Percentiles rank a stretch among this genome's conserved stretches.
phyloP scores from a whole-genome alignment of 2,797 vertebrate genomes.

The Pelochelys cantorii region DNA sequence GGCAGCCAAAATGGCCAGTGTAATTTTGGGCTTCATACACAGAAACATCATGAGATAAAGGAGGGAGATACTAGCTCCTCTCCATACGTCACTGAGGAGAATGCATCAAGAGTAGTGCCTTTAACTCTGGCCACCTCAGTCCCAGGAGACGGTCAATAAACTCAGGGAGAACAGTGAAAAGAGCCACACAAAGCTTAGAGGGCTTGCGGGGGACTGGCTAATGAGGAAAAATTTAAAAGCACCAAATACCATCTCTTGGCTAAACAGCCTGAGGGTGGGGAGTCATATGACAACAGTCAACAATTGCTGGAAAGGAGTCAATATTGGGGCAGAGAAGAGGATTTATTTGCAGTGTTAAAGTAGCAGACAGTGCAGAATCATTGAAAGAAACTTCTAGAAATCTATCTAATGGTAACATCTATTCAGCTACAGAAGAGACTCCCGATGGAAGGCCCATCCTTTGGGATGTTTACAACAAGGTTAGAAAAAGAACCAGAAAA shows the following conservation, averaged over 20 bases:
- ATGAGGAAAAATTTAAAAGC: background rate
- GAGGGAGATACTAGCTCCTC: background rate
- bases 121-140: background rate
- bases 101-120: background rate
- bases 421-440: background rate
- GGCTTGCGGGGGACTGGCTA: background rate
- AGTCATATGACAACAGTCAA: background rate
- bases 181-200: background rate
- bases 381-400: background rate
- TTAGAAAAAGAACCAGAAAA: background rate
- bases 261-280: background rate
- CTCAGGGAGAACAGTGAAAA: background rate
- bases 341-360: background rate
- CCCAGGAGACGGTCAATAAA: background rate
- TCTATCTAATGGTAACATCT: background rate
- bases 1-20: background rate
- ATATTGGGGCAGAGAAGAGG: background rate
- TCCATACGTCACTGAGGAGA: background rate
- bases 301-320: background rate
- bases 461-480: background rate
- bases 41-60: background rate
- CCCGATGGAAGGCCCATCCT: background rate
- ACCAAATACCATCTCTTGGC: background rate
- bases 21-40: background rate
- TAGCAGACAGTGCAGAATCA: background rate